A percentile compares a stretch with the other conserved stretches of the same genome.
Conservation (phyloP, 2,888 invertebrate genomes). For the Eilema griseolum region DNA sequence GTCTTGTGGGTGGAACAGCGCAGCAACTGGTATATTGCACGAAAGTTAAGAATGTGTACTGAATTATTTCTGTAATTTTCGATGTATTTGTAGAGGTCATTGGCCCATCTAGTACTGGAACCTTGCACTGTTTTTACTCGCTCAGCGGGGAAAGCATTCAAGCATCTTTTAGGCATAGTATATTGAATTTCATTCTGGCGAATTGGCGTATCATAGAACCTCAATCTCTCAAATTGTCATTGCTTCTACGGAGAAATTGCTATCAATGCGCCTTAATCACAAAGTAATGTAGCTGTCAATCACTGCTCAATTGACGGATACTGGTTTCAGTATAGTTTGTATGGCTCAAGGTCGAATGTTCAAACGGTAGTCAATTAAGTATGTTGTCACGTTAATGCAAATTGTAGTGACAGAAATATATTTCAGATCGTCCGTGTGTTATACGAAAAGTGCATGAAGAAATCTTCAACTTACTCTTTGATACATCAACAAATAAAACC, state of each 20-base stretch:
- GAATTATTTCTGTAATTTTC: neutral
- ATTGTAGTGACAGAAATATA: neutral
- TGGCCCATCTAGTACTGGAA: neutral
- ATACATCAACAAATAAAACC: no score
- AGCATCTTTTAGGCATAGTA: neutral
- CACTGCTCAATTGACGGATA: slow-evolving; percentile 5
- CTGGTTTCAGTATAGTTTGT: neutral
- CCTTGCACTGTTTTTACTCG: neutral
- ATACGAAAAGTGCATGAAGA: no score
- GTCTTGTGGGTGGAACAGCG: no score
- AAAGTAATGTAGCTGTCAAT: slow-evolving; percentile 15
- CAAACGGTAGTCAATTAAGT: neutral
- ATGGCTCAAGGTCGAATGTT: neutral
- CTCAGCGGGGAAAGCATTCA: neutral
- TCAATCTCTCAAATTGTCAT: neutral
- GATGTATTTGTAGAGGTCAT: neutral
- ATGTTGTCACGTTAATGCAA: neutral
- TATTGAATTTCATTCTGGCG: neutral
- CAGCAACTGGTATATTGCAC: no score
- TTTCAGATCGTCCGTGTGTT: no score
- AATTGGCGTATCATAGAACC: neutral
- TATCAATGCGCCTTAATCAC: slow-evolving; percentile 7
- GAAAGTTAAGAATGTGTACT: no score
- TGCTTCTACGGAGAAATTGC: slow-evolving; percentile 11
- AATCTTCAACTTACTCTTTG: no score